Conservation (phyloP, 2,113 vertebrate species). For the Misgurnus mizolepis region DNA sequence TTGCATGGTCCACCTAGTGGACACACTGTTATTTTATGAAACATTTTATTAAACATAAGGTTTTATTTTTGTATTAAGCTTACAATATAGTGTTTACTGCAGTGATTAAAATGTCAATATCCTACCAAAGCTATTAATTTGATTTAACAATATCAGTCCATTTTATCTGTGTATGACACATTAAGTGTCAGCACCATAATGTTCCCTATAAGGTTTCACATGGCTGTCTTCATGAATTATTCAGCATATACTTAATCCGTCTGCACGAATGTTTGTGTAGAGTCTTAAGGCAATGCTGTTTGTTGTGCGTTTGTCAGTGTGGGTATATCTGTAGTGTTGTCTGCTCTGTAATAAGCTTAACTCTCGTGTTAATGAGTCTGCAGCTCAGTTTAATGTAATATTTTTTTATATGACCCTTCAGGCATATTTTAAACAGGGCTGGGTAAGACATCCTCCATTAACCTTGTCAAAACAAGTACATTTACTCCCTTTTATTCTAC, state of each 20-base stretch:
- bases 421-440: slow-evolving; percentile 31
- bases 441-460: not conserved
- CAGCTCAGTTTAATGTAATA: slow-evolving; percentile 36
- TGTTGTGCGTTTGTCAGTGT: slow-evolving; percentile 32
- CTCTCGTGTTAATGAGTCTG: slow-evolving; percentile 23
- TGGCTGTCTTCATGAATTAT: slow-evolving; percentile 13
- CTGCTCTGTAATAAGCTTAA: slow-evolving; percentile 7
- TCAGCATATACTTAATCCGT: not conserved
- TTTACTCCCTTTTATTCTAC: not conserved
- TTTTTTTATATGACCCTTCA: slow-evolving; percentile 30
- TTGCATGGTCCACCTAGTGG: not conserved
- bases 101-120: too few relatives aligned
- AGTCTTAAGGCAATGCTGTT: not conserved
- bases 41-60: too few relatives aligned
- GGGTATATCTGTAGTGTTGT: not conserved
- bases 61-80: too few relatives aligned
- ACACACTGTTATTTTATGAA: not conserved
- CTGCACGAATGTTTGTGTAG: not conserved
- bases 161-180: not conserved
- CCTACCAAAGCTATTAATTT: too few relatives aligned
- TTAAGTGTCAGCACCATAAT: not conserved
- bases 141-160: not conserved
- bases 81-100: too few relatives aligned
- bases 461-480: slow-evolving; percentile 23
- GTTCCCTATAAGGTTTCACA: not conserved